phyloP scores from a whole-genome alignment of 2,797 vertebrate species.

The Artibeus lituratus region DNA sequence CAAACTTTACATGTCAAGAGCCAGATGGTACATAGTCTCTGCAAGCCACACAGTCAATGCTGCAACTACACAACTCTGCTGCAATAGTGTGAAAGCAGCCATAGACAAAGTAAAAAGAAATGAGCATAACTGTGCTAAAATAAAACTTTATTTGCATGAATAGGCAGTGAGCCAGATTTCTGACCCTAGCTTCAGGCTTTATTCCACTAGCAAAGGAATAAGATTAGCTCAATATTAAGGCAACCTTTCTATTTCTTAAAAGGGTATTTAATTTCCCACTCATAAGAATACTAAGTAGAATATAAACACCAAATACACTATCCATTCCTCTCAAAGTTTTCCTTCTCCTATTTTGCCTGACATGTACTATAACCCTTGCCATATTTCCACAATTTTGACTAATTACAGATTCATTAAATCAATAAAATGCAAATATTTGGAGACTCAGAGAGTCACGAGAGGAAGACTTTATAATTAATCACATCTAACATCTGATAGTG shows the following conservation, averaged over 20 bases:
- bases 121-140: not conserved
- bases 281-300: not conserved
- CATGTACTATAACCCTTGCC: not conserved
- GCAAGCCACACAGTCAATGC: not conserved
- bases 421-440: constrained; percentile 33
- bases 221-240: constrained; percentile 26
- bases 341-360: constrained; percentile 23
- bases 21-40: not conserved
- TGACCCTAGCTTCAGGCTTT: not conserved
- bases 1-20: not conserved
- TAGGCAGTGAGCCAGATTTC: not conserved
- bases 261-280: not conserved
- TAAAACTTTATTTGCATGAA: not conserved
- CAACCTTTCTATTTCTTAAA: not conserved
- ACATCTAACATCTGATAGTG: constrained; percentile 10
- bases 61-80: not conserved
- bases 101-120: constrained; percentile 16
- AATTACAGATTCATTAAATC: constrained; percentile 2
- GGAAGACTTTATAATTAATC: not conserved
- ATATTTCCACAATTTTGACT: constrained; percentile 1
- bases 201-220: not conserved
- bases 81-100: not conserved
- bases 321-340: not conserved
- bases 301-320: constrained; percentile 14
- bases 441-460: not conserved